Base-by-base conservation (phyloP, 2,888 invertebrate genomes). In the Scaeva pyrastri region DNA sequence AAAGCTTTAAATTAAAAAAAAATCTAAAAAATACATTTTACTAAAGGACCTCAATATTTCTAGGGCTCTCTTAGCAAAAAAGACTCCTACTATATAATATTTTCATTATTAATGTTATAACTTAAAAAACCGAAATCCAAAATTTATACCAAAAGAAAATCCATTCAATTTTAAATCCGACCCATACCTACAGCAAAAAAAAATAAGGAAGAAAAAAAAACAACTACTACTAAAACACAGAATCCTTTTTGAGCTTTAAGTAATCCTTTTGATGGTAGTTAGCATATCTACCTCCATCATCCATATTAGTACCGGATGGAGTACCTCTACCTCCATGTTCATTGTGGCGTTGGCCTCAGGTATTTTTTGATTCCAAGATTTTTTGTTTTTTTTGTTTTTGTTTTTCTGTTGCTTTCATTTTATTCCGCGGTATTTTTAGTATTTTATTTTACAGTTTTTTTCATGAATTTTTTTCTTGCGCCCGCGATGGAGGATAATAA, bases 321-420 rank as follows among this genome's bases (percentile, higher is more conserved):
- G 21, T 26, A 60, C 11, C 11, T 41, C 4, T 41, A 41, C 12
- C 12, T 41, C 4, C 21, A 19, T 5, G 8, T 48, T 62, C 60
- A 74, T 73, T 79, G 66, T 80, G 74, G 68, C 66, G 62, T n/a
- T 78, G 26, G 68, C 83, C 79, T 70, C 55, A 84, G 83, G 83
- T 84, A 84, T 64, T 84, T 31, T 64, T 50, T 52, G 66, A 73
- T 75, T 74, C 43, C 16, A 39, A 31, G 19, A 14, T 48, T 43
- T 55, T 50, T 43, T 50, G 43, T 45, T 19, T 19, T 55, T n/a
- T n/a, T n/a, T n/a, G n/a, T 16, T 26, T 31, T 16, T 52, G 2
- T 52, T 23, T 52, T 12, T 39, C 12, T 7, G 10, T 31, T 58
- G 16, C 64, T 76, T 71, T 12, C 60, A 74, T 83, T 79, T 70